These are phyloP conservation scores for Muntiacus reevesi DNA, from an alignment of 2,113 vertebrate genomes.

Conservation along the genomic window DNA sequence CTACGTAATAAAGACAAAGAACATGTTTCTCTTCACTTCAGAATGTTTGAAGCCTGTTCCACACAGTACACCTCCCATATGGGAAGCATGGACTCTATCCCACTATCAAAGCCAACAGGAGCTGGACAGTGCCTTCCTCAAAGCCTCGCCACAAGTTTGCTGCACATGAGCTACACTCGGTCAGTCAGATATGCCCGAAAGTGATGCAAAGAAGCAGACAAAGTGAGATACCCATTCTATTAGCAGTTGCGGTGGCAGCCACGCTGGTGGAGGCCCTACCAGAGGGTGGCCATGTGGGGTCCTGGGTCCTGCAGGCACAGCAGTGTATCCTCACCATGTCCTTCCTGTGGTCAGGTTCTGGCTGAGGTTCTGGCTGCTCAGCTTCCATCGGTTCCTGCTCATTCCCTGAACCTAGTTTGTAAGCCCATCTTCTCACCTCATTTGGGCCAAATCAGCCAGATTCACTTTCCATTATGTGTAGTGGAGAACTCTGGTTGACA, in stretches of 20 bases:
- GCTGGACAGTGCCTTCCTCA: background rate
- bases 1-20: background rate
- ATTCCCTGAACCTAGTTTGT: background rate
- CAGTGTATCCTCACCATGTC: fast-evolving
- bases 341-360: background rate
- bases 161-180: background rate
- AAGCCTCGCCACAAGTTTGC: background rate
- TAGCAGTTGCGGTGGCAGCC: background rate
- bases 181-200: background rate
- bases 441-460: background rate
- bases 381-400: background rate
- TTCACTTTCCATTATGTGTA: background rate
- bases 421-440: background rate
- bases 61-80: background rate
- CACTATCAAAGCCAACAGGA: background rate
- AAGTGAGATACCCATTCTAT: background rate
- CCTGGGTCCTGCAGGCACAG: fast-evolving
- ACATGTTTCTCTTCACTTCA: background rate
- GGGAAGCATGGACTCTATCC: background rate
- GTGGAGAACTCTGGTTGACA: background rate
- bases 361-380: background rate
- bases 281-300: fast-evolving
- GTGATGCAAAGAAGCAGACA: background rate
- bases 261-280: fast-evolving
- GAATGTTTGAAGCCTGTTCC: background rate